Base-by-base conservation (phyloP, 2,888 invertebrate species). In the Stegana nigrithorax region DNA sequence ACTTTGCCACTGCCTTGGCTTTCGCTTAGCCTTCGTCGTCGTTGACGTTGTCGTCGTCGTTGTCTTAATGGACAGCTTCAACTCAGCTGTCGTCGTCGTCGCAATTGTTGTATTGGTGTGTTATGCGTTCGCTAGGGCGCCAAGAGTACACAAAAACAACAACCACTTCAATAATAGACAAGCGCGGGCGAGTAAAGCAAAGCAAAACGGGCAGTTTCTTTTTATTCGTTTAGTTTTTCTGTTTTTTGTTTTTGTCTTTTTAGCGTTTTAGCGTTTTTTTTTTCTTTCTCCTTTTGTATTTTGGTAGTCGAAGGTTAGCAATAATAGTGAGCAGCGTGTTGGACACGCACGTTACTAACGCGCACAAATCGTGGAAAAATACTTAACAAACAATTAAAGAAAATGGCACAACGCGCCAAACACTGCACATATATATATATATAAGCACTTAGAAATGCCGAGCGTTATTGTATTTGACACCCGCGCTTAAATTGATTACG, bases 1-100 rank as follows among this genome's bases (percentile, higher is more conserved):
- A n/a, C n/a, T 63, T 17, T 42, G 67, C 60, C 62, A 53, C 44
- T 55, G 53, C 61, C 62, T 42, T 58, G 56, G 63, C 58, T 64
- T 62, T 50, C 68, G 66, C 62, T 21, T 17, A 12, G 10, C 21
- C 23, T 47, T 47, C 12, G 23, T 8, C 23, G 45, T 21, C 45
- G 45, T 45, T 23, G 45, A 21, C 45, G 6, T 4, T 10, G 19
- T 50, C 12, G 4, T 25, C 10, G 21, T 47, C 12, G 14, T n/a
- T 14, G n/a, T 27, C 23, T n/a, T 27, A 14, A 26, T 51, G 17
- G 29, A 29, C 19, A 51, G 21, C 29, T 14, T 14, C 2, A 51
- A 14, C 27, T 17, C 4, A 50, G 25, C 50, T 50, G n/a, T 50
- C 26, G 6, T 50, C 26, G 12, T 50, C 5, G 51, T 51, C 8